Percentiles rank a stretch among this genome's conserved stretches.
phyloP scores from a whole-genome alignment of 23 tunicate genomes.

The Ascidia mentula region DNA sequence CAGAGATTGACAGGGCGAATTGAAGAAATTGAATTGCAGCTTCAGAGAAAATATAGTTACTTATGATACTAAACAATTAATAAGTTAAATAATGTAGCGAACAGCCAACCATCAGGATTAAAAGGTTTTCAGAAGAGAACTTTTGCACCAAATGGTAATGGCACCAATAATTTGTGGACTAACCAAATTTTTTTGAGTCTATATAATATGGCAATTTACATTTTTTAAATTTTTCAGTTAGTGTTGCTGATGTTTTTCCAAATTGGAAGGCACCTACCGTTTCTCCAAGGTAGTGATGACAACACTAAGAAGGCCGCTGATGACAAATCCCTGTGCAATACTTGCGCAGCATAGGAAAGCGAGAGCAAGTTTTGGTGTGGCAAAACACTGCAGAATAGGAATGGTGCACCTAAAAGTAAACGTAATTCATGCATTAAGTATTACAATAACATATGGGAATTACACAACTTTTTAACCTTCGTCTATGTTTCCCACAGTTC shows the following conservation, averaged over 20 bases:
- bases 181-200: too few species aligned
- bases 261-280: slow-evolving; percentile 37
- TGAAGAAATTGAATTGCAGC: too few species aligned
- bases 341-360: slow-evolving; percentile 49
- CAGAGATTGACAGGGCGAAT: too few species aligned
- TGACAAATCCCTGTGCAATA: slow-evolving; percentile 70
- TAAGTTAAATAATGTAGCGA: too few species aligned
- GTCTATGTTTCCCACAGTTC: neutral
- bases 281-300: slow-evolving; percentile 59
- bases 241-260: neutral
- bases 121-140: too few species aligned
- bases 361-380: slow-evolving; percentile 62
- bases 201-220: too few species aligned
- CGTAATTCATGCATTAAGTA: neutral
- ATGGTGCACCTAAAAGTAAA: slow-evolving; percentile 25
- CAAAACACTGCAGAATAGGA: slow-evolving; percentile 43
- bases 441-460: neutral
- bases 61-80: too few species aligned
- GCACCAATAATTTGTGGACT: too few species aligned
- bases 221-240: too few species aligned
- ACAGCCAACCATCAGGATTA: too few species aligned
- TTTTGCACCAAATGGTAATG: too few species aligned
- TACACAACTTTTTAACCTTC: neutral
- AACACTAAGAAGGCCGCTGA: slow-evolving; percentile 71
- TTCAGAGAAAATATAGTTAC: too few species aligned